Conservation (phyloP, 2,797 vertebrate genomes). For the Todus mexicanus region DNA sequence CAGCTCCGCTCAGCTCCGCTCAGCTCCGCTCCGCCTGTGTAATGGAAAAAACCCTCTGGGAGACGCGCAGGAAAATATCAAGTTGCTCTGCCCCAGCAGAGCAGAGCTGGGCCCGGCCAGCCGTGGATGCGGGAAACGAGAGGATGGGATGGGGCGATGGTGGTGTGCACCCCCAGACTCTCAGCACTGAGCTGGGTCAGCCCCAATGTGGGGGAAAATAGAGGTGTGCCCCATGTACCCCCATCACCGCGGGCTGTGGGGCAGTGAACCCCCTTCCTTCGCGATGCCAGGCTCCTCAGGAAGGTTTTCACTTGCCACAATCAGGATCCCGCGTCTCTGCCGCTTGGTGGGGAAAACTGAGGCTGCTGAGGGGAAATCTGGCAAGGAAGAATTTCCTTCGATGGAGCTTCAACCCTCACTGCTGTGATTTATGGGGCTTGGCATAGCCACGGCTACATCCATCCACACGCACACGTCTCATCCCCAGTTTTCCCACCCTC, state of each 20-base stretch:
- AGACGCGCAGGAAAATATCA: slow-evolving; percentile 81
- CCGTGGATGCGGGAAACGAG: not conserved
- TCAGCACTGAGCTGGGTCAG: not conserved
- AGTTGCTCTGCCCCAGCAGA: slow-evolving; percentile 78
- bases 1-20: slow-evolving; percentile 61
- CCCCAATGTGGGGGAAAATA: fast-evolving
- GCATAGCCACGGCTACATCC: not conserved
- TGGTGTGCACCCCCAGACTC: fast-evolving
- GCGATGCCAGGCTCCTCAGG: fast-evolving
- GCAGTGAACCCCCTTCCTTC: fast-evolving
- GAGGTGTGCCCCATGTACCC: not conserved
- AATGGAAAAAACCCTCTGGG: slow-evolving; percentile 87
- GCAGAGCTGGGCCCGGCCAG: slow-evolving; percentile 15
- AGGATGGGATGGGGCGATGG: not conserved
- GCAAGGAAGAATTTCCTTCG: not conserved
- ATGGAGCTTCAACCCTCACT: not conserved
- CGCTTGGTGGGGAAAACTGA: not conserved
- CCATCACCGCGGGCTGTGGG: fast-evolving
- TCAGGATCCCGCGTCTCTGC: not conserved
- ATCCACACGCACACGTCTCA: not conserved
- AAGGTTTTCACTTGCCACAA: not conserved
- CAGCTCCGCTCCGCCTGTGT: slow-evolving; percentile 74
- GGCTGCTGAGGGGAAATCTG: not conserved
- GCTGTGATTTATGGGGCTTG: not conserved
- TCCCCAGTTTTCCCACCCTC: not conserved